Percentiles rank a stretch among this genome's conserved stretches.
Conservation (phyloP, 2,888 invertebrate genomes). For the Gymnosoma rotundatum region DNA sequence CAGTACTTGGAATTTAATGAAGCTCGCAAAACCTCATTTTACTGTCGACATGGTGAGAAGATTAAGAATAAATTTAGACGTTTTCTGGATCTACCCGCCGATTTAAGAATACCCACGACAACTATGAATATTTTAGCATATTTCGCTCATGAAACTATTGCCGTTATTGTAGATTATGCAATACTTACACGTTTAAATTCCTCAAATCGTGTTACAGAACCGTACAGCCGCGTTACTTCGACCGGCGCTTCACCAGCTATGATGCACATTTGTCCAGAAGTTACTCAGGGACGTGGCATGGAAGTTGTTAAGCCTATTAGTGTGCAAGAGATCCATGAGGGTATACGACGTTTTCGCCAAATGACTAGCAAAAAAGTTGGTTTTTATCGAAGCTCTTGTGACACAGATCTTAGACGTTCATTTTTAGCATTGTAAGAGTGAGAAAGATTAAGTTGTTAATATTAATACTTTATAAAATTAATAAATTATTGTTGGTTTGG, state of each 20-base stretch:
- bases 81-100: constrained; percentile 86
- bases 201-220: constrained; percentile 86
- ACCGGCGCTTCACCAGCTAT: constrained; percentile 80
- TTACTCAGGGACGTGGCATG: constrained; percentile 84
- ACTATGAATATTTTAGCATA: constrained; percentile 92
- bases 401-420: constrained; percentile 77
- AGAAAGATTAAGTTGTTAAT: no score
- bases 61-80: constrained; percentile 84
- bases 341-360: constrained; percentile 86
- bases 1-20: constrained; percentile 91
- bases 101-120: constrained; percentile 85
- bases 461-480: no score
- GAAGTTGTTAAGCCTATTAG: constrained; percentile 88
- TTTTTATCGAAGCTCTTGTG: constrained; percentile 78
- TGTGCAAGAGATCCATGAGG: constrained; percentile 92
- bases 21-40: constrained; percentile 90
- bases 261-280: constrained; percentile 82
- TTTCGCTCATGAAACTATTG: constrained; percentile 94
- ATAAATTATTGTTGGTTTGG: no score
- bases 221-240: constrained; percentile 85
- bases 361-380: constrained; percentile 80
- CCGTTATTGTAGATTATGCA: constrained; percentile 92
- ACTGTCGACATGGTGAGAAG: constrained; percentile 83
- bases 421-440: constrained; percentile 78
- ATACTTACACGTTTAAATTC: constrained; percentile 91